Conservation (phyloP, 2,797 vertebrate species). For the Chiropotes sagulatus region DNA sequence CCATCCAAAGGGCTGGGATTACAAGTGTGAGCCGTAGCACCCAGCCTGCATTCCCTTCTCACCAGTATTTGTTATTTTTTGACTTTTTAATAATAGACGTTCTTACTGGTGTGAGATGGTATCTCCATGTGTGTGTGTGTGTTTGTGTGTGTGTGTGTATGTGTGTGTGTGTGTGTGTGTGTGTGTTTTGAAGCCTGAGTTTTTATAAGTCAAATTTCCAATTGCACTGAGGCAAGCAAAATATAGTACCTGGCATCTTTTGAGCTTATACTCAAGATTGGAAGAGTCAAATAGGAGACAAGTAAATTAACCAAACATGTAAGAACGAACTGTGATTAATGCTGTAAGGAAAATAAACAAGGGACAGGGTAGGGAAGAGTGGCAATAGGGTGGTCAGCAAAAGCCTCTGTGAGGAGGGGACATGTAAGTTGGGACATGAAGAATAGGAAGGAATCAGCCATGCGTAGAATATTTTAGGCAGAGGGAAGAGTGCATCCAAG, state of each 20-base stretch:
- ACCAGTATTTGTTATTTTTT: not conserved
- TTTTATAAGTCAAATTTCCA: not conserved
- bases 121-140: not conserved
- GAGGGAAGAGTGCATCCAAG: not conserved
- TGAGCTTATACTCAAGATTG: not conserved
- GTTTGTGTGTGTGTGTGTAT: no score
- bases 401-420: no score
- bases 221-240: not conserved
- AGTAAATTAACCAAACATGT: not conserved
- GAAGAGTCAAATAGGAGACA: not conserved
- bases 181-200: not conserved
- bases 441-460: not conserved
- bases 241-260: not conserved
- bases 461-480: not conserved
- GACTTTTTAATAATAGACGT: not conserved
- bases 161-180: no score
- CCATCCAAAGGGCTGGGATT: no score
- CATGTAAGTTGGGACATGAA: not conserved
- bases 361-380: no score
- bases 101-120: not conserved
- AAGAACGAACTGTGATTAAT: not conserved
- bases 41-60: not conserved
- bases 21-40: no score
- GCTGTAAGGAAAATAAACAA: not conserved
- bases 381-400: accelerated